These are phyloP conservation scores for Mus minutoides DNA, from an alignment of 2,797 vertebrate genomes.

Conservation along the genomic window DNA sequence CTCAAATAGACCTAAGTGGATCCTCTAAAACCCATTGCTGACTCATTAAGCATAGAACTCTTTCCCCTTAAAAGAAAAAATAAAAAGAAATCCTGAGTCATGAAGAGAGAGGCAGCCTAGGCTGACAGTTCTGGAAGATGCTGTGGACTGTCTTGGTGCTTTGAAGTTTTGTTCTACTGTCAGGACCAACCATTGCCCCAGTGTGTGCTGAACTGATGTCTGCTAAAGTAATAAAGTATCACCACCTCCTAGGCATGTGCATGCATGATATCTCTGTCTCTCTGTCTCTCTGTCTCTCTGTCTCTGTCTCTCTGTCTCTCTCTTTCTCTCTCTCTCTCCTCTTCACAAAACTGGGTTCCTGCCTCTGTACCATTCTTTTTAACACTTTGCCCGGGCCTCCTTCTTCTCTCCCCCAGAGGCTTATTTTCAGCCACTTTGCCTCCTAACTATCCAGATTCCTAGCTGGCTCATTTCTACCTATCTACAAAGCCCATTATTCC, in stretches of 20 bases:
- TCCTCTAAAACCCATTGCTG: conserved; percentile 38
- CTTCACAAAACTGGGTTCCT: neutral
- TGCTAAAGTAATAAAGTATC: neutral
- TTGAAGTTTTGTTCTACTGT: neutral
- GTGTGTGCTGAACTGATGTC: neutral
- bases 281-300: too few relatives aligned
- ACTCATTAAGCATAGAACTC: conserved; percentile 46
- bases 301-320: too few relatives aligned
- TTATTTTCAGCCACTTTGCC: neutral
- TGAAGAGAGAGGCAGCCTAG: conserved; percentile 13
- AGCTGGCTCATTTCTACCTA: neutral
- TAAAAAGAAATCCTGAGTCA: conserved; percentile 43
- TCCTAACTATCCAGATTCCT: neutral
- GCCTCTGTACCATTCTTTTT: neutral
- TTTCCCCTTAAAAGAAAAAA: neutral
- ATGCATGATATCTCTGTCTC: too few relatives aligned
- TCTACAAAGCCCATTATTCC: neutral
- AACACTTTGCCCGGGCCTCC: neutral
- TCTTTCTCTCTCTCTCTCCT: too few relatives aligned
- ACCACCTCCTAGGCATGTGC: neutral
- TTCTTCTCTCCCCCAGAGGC: neutral
- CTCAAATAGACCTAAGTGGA: neutral
- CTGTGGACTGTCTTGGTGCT: neutral
- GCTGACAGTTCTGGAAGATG: neutral
- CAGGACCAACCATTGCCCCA: neutral